Evolutionary conservation across 2,113 vertebrate species (phyloP), one percentile per base, ranked within the genome.

Genomic region (Brienomyrus longianalis): DNA sequence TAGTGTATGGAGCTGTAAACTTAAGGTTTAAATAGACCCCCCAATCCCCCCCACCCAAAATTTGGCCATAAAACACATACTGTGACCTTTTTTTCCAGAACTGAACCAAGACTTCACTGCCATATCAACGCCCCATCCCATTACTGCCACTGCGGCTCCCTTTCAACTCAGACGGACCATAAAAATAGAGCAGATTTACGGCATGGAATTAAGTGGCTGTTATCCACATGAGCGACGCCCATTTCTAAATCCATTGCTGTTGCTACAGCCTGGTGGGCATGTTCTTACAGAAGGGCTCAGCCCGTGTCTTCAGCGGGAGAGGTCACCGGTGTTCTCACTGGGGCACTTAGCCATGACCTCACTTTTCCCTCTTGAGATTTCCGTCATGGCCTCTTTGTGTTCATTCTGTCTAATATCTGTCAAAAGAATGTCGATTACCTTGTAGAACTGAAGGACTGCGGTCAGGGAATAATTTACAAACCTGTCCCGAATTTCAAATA

Each of bases 41-140:
- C 74, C 19, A 21, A 66, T 17, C 74, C 43, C 83, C 74, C 21
- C 45, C 39, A 84, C 45, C 43, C 83, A 83, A 45, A 19, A 17
- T 83, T 21, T 85, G 47, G 43, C 35, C 43, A 47, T 43, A 47
- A 83, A 83, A 85, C 47, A 27, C 47, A 50, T 85, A 23, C 83
- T 85, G 43, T 50, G 10, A 27, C 83, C 39, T 47, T 50, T 50
- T 51, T 85, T 47, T 43, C 47, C 70, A 51, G 47, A 31, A 48
- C 87, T 89, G 43, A 27, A 83, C 87, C 91, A 87, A 47, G 91
- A 90, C 88, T 66, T 86, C 56, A 77, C 88, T 91, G 88, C 91
- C 86, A 92, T 92, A 92, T 93, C 92, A 91, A 89, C 91, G 86
- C 91, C 88, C 54, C 35, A 54, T 43, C 27, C 19, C 83, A 77